A percentile compares a stretch with the other conserved stretches of the same genome.
These are phyloP conservation scores for Triplophysa siluroides DNA, from an alignment of 2,113 vertebrate species.

Conservation along the genomic window DNA sequence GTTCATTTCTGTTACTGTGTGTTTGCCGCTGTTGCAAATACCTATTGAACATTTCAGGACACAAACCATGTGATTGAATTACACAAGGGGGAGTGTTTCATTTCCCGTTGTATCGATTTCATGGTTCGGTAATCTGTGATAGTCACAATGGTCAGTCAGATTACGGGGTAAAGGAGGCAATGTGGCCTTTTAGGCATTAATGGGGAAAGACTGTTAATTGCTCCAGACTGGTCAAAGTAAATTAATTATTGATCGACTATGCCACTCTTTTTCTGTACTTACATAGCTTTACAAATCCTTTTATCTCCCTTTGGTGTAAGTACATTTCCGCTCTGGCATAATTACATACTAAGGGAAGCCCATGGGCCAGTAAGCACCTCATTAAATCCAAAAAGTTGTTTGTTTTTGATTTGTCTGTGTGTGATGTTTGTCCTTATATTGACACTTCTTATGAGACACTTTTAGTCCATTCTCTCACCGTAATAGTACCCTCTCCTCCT, in stretches of 20 bases:
- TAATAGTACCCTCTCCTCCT: neutral
- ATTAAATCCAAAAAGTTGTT: constrained; percentile 56
- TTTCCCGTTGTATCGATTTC: constrained; percentile 65
- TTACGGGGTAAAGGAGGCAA: constrained; percentile 60
- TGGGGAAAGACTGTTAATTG: constrained; percentile 77
- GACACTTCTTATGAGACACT: neutral
- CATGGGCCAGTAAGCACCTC: constrained; percentile 57
- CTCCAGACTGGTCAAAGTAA: constrained; percentile 79
- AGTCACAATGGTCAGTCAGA: constrained; percentile 74
- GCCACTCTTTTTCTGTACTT: constrained; percentile 75
- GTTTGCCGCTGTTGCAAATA: neutral
- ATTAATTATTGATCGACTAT: constrained; percentile 81
- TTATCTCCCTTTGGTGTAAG: constrained; percentile 69
- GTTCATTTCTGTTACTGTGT: neutral
- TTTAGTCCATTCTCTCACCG: neutral
- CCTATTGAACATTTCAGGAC: constrained; percentile 49
- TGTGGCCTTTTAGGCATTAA: constrained; percentile 70
- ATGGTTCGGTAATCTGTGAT: constrained; percentile 68
- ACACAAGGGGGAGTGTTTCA: constrained; percentile 21
- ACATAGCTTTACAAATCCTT: constrained; percentile 77
- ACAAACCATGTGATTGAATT: constrained; percentile 39
- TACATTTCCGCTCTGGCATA: constrained; percentile 72
- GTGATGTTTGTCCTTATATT: neutral
- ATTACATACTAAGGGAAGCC: constrained; percentile 62
- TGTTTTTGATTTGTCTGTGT: constrained; percentile 23